Evolutionary conservation across 2,113 vertebrate genomes (phyloP).

Genomic region (Rutilus rutilus): DNA sequence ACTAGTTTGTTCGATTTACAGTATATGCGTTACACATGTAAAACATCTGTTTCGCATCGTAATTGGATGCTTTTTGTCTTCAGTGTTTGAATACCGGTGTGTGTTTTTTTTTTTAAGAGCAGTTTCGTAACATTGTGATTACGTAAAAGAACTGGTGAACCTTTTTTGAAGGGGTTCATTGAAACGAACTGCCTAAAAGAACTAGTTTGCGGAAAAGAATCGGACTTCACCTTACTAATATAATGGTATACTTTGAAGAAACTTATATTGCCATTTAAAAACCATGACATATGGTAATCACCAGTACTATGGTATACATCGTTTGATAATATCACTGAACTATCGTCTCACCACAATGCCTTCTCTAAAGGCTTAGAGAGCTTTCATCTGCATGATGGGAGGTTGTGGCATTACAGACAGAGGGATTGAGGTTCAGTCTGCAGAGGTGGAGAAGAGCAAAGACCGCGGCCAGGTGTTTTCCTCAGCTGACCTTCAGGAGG

Average conservation of each 20-base stretch:
- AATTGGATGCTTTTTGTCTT: no score
- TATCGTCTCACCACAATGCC: background rate
- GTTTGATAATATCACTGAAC: background rate
- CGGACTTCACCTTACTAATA: background rate
- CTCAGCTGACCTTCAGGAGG: background rate
- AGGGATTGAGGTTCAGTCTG: background rate
- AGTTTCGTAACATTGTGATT: no score
- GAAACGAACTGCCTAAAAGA: no score
- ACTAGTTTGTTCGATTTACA: no score
- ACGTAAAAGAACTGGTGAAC: no score
- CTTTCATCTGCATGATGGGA: background rate
- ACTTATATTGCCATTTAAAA: background rate
- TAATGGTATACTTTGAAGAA: background rate
- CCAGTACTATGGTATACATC: background rate
- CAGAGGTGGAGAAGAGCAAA: conserved; percentile 63
- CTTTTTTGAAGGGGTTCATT: no score
- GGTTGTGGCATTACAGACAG: conserved; percentile 3
- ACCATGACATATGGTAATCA: background rate
- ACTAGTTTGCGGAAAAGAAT: no score
- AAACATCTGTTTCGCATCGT: no score
- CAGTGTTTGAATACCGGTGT: no score
- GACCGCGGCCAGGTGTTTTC: conserved; percentile 75
- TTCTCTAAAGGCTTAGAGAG: background rate
- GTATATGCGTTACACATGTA: no score
- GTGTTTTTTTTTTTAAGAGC: no score